Conservation (phyloP, 2,113 vertebrate genomes). For the Apus apus region DNA sequence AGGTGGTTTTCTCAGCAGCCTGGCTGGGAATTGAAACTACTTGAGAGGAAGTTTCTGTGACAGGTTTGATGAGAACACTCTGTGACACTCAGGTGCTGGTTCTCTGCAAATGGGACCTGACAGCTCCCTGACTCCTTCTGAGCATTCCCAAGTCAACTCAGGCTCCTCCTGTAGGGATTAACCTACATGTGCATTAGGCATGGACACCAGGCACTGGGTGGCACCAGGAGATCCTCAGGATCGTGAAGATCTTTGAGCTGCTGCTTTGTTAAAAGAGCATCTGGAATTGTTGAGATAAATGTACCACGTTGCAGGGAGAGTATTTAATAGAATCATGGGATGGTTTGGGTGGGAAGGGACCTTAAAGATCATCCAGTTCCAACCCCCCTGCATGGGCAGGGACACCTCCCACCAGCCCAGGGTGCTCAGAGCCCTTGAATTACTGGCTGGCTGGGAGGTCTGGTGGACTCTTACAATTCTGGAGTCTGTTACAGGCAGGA, state of each 20-base stretch:
- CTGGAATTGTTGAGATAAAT: background rate
- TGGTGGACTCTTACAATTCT: background rate
- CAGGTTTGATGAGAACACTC: background rate
- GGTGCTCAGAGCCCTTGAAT: background rate
- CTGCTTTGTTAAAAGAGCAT: fast-evolving
- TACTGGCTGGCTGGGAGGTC: background rate
- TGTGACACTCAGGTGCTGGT: background rate
- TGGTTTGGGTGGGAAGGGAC: too few relatives aligned
- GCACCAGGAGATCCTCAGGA: background rate
- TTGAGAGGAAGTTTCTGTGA: background rate
- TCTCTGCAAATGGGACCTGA: background rate
- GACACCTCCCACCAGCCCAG: too few relatives aligned
- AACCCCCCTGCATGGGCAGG: too few relatives aligned
- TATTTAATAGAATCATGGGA: background rate
- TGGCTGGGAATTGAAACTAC: background rate
- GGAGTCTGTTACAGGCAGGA: background rate
- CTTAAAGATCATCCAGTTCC: too few relatives aligned
- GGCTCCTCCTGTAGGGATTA: background rate
- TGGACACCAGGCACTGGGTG: fast-evolving
- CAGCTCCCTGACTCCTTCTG: background rate
- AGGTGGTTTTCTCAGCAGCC: background rate
- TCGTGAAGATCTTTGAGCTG: background rate
- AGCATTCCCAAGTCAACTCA: background rate
- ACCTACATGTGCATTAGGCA: background rate
- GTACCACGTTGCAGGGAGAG: fast-evolving